Base-by-base conservation (phyloP, 2,113 vertebrate species). In the Lonchura striata region DNA sequence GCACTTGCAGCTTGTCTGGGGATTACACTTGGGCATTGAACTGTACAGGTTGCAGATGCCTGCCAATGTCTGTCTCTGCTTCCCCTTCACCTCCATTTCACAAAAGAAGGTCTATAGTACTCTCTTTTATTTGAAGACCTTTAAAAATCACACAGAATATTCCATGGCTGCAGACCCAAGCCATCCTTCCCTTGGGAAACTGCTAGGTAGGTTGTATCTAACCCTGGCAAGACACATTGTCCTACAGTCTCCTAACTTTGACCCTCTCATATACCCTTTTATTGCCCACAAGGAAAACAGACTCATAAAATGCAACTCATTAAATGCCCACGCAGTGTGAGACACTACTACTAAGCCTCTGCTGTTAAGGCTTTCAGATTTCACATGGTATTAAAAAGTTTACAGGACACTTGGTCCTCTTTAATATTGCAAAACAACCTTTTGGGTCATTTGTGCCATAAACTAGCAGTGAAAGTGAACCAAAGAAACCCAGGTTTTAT, bases 301-400 rank as follows among this genome's bases (percentile, higher is more conserved):
- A 71, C 88, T 86, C 60, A 81, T 97, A 94, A 96, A 97, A 94
- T 25, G 37, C 69, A 93, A 71, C 76, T 86, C 86, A 86, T 97
- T 95, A 95, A 96, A 95, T 96, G 60, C 69, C 91, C 72, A 56
- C 47, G 44, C 57, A 81, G 52, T 91, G 92, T 92, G 66, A 93
- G 94, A 90, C 69, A 53, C n/a, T 78, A 41, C 60, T 81, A 30
- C 76, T 88, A 94, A 95, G 69, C 72, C 68, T 94, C 42, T 96
- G 72, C 80, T 92, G 80, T 81, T 93, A 78, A 94, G 77, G 53
- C 64, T 94, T 97, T 93, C 72, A 92, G 75, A 95, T 93, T 94
- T 95, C 96, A 95, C 92, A 92, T 91, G 77, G 83, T 92, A 91
- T 93, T 92, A 95, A 96, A 97, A 96, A 81, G 28, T 97, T 96